Conservation (phyloP, 2,888 invertebrate species). For the Cancer borealis region DNA sequence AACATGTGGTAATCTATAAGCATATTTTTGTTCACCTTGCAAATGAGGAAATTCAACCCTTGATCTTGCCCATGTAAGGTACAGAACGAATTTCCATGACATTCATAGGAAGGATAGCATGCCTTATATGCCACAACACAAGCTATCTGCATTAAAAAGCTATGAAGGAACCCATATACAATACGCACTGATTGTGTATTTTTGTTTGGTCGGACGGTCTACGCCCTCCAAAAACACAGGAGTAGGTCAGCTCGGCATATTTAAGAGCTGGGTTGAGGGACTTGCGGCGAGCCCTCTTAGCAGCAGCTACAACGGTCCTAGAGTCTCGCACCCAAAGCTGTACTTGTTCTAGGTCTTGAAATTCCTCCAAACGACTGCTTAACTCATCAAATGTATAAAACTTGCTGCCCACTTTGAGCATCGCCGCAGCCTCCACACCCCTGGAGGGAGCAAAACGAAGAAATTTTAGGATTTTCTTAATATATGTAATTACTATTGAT, state of each 20-base stretch:
- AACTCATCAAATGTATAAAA: constrained; percentile 77
- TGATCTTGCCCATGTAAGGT: too few species aligned
- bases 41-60: too few species aligned
- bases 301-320: constrained; percentile 76
- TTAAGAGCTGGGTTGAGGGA: constrained; percentile 77
- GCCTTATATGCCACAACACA: too few species aligned
- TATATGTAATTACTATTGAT: neutral
- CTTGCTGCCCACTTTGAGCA: constrained; percentile 77
- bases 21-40: too few species aligned
- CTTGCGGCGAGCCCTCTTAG: constrained; percentile 77
- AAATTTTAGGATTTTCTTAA: neutral
- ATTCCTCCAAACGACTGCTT: constrained; percentile 76
- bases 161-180: neutral
- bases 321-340: constrained; percentile 77
- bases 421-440: constrained; percentile 76
- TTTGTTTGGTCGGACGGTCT: constrained; percentile 77
- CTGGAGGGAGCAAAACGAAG: neutral
- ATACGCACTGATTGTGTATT: constrained; percentile 76
- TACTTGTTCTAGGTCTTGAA: constrained; percentile 77
- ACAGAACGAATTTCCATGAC: too few species aligned
- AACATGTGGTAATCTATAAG: too few species aligned
- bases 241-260: constrained; percentile 77
- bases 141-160: neutral
- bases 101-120: too few species aligned
- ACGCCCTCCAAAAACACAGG: constrained; percentile 77